Base-by-base conservation (phyloP, 2,113 vertebrate species). In the Tylochromis polylepis region DNA sequence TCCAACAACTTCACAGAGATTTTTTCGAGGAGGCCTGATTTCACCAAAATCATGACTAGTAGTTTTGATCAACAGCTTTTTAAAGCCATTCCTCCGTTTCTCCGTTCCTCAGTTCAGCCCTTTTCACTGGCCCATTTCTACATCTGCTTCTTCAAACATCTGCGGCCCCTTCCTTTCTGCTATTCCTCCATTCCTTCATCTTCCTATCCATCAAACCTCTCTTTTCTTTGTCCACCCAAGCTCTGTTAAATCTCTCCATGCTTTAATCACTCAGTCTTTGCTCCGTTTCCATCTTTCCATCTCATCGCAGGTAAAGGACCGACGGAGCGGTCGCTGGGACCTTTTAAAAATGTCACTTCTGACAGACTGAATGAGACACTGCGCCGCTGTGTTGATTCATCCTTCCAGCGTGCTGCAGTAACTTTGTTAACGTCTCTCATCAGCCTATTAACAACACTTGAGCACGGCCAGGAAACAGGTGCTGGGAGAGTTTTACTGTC, bases 401-500 rank as follows among this genome's bases (percentile, higher is more conserved):
- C 83, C 91, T 85, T 91, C 90, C 89, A 91, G 86, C 34, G 82
- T 56, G 85, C 85, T 60, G 79, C 88, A 87, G 90, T 90, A 93
- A 94, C 92, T 94, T 93, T 93, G 93, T 96, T 93, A 95, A 95
- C 51, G 89, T 94, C 94, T 94, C 95, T 95, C 95, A 90, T 95
- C 95, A 93, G 93, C 91, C 91, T 93, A 92, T 95, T 96, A 96
- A 95, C 94, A 88, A 94, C 92, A 87, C 89, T 90, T 86, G 85
- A 94, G 94, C 91, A 57, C 86, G 77, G 91, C 89, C 91, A 93
- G 91, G 90, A 95, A 96, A 93, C 96, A 96, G 94, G 94, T 96
- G 95, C 92, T 85, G 83, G 38, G 86, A 94, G 87, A 81, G 87
- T 91, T 95, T 93, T 93, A 94, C 91, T 89, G 89, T 92, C 94